A percentile compares a stretch with the other conserved stretches of the same genome.
These are phyloP conservation scores for Scelioninae gen. 1 DNA, from an alignment of 2,888 invertebrate species.

Conservation along the genomic window DNA sequence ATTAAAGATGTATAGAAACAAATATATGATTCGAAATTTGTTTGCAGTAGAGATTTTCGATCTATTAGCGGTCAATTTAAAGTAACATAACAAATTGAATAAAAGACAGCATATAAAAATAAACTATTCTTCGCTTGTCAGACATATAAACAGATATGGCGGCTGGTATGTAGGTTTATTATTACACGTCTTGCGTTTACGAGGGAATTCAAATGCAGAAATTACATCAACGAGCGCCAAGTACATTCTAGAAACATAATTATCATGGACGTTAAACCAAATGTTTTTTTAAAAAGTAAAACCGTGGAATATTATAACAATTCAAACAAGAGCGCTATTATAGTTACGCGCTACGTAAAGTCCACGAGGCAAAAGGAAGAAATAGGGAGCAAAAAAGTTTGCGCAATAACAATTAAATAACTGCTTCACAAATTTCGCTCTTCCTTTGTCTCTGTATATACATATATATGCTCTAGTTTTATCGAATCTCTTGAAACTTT, in stretches of 20 bases:
- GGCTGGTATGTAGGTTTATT: constrained; percentile 53
- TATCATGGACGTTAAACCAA: constrained; percentile 49
- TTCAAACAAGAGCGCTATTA: constrained; percentile 20
- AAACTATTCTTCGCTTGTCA: constrained; percentile 38
- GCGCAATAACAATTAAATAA: constrained; percentile 37
- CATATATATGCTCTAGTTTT: not conserved
- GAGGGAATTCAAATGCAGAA: constrained; percentile 55
- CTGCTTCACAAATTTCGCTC: constrained; percentile 19
- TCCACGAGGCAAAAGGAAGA: not conserved
- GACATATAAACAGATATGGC: constrained; percentile 34
- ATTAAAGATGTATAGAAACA: too few species aligned
- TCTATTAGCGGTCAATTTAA: too few species aligned
- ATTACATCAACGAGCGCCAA: constrained; percentile 50
- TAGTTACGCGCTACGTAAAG: not conserved
- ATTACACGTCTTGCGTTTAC: constrained; percentile 46
- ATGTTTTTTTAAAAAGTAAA: constrained; percentile 34
- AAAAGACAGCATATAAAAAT: not conserved
- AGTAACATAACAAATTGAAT: too few species aligned
- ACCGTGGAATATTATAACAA: constrained; percentile 34
- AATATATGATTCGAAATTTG: too few species aligned
- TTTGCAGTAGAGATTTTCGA: too few species aligned
- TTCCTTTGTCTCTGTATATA: not conserved
- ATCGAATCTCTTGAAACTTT: constrained; percentile 6
- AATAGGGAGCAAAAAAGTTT: constrained; percentile 9
- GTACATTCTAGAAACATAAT: constrained; percentile 50